phyloP scores from a whole-genome alignment of 2,113 vertebrate species.

The Calidris pygmaea region DNA sequence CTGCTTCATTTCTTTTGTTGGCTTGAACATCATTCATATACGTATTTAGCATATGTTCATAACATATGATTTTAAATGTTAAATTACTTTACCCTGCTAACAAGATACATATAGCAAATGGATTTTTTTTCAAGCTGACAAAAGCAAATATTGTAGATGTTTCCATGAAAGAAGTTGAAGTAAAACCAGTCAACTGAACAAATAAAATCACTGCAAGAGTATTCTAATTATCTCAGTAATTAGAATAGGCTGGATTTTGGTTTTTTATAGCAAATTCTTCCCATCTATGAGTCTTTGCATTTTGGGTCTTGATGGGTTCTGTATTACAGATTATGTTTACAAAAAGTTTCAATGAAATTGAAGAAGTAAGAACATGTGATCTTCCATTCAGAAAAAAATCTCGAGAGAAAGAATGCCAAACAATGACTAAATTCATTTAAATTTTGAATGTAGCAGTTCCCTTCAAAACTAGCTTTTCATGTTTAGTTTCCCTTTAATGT shows the following conservation, averaged over 20 bases:
- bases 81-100: neutral
- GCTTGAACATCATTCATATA: neutral
- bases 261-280: neutral
- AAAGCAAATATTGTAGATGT: neutral
- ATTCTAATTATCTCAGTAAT: neutral
- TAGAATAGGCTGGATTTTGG: neutral
- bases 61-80: neutral
- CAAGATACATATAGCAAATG: neutral
- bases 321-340: conserved; percentile 44
- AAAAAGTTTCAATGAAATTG: conserved; percentile 26
- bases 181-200: neutral
- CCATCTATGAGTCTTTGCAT: neutral
- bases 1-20: conserved; percentile 8
- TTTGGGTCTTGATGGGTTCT: neutral
- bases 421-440: conserved; percentile 35
- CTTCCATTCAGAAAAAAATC: conserved; percentile 38
- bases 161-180: neutral
- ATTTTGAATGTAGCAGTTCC: conserved; percentile 3
- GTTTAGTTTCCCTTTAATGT: conserved; percentile 45
- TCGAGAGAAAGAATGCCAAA: conserved; percentile 10
- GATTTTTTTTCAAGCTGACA: neutral
- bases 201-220: neutral
- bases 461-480: conserved; percentile 16
- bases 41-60: neutral
- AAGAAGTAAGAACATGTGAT: conserved; percentile 22